These are phyloP conservation scores for Serilophus lunatus DNA, from an alignment of 2,113 vertebrate species.

Conservation along the genomic window DNA sequence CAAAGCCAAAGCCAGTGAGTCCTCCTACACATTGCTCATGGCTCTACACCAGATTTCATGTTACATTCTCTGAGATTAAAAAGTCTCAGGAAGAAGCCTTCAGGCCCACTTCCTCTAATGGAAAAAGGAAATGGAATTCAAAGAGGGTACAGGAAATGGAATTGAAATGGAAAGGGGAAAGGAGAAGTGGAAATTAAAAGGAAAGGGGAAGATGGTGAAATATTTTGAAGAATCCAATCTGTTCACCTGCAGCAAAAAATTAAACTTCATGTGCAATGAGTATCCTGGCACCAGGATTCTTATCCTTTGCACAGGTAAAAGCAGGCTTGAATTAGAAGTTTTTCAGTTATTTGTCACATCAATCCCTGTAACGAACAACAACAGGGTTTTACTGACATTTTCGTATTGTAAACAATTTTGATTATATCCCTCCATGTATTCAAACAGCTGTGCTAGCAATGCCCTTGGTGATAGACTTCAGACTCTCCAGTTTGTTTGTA, in stretches of 20 bases:
- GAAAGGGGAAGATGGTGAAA: rapidly evolving
- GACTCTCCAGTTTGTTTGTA: neutral
- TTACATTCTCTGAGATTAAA: rapidly evolving
- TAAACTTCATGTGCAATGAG: neutral
- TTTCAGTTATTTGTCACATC: neutral
- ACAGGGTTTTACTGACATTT: neutral
- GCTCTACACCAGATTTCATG: neutral
- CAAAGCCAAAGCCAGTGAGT: neutral
- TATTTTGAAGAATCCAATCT: neutral
- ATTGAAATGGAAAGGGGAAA: neutral
- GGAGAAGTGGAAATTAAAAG: neutral
- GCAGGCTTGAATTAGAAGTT: neutral
- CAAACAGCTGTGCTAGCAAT: neutral
- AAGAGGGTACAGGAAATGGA: neutral
- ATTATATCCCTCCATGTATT: neutral
- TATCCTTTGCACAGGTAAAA: neutral
- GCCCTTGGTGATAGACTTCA: neutral
- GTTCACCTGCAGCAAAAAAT: neutral
- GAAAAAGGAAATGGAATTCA: neutral
- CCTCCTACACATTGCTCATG: neutral
- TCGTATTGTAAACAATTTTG: neutral
- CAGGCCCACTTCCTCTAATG: neutral
- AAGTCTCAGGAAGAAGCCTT: neutral
- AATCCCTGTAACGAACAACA: neutral
- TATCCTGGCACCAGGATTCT: neutral